Base-by-base conservation (phyloP, 2,113 vertebrate species). In the Centrocercus urophasianus region DNA sequence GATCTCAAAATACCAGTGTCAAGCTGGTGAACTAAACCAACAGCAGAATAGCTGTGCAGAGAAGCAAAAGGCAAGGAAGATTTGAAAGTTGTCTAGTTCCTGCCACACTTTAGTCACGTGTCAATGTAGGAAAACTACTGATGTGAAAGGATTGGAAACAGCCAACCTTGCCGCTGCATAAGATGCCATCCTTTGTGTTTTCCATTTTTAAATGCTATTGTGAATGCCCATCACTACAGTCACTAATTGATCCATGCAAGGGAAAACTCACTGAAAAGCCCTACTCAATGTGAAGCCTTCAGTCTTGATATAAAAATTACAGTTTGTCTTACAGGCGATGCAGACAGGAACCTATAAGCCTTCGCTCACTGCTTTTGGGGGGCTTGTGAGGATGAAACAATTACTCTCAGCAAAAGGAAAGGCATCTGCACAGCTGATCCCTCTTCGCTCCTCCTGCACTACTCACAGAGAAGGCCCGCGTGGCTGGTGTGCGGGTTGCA, bases 401-500 rank as follows among this genome's bases (percentile, higher is more conserved):
- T 8, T 3, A 59, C 57, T 81, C n/a, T 17, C 0, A 1, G 84
- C 72, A 42, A 36, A 32, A 65, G 66, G 59, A 84, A 43, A 0
- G 30, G 71, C 61, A 36, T 21, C 38, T 4, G 7, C 69, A 18
- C 5, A 38, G 80, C 80, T 52, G 50, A 88, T 38, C 61, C 73
- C 47, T 34, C 32, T 66, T 48, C 2, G 4, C 80, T 83, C 34
- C 61, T 86, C 83, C 52, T 2, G 20, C 61, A 25, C 71, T 86
- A 67, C 73, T 78, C 83, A 72, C 2, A 3, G 59, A 75, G 75
- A 86, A 47, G 65, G 72, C 64, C 90, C 89, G 96, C 4, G 8
- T 4, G 69, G 93, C 93, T 89, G 94, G 71, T 11, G 82, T 21
- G 20, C 57, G 13, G 28, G 79, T 71, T 94, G 81, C 65, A 73